Percentiles rank a stretch among this genome's conserved stretches.
Conservation (phyloP, 2,888 invertebrate species). For the Hedya salicella region DNA sequence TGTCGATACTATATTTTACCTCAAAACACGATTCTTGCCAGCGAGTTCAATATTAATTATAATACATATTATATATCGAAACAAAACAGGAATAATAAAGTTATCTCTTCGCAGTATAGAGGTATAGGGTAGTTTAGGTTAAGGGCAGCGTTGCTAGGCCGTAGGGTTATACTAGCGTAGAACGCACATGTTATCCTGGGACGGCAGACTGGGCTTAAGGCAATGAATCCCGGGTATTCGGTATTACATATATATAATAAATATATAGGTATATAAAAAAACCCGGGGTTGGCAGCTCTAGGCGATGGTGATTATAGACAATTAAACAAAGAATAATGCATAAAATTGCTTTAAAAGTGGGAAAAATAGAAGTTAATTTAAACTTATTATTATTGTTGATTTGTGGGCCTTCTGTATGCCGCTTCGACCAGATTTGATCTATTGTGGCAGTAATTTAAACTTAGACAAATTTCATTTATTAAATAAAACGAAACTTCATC, state of each 20-base stretch:
- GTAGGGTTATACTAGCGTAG: slow-evolving; percentile 55
- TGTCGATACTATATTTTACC: too few species aligned
- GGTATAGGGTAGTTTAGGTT: slow-evolving; percentile 22
- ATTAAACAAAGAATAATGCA: background rate
- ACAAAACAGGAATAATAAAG: slow-evolving; percentile 38
- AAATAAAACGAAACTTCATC: too few species aligned
- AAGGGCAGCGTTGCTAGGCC: slow-evolving; percentile 38
- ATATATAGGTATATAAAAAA: too few species aligned
- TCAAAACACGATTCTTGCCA: slow-evolving; percentile 17
- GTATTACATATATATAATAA: too few species aligned
- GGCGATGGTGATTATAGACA: background rate
- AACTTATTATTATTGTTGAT: too few species aligned
- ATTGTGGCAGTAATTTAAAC: too few species aligned
- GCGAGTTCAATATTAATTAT: slow-evolving; percentile 27
- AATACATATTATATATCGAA: slow-evolving; percentile 39
- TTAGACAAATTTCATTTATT: too few species aligned
- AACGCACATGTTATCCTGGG: slow-evolving; percentile 56
- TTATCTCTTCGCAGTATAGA: slow-evolving; percentile 34
- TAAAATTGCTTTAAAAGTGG: background rate
- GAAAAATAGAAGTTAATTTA: too few species aligned
- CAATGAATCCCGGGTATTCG: too few species aligned
- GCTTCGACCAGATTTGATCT: too few species aligned
- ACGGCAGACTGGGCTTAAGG: slow-evolving; percentile 27
- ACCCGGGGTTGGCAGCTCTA: background rate
- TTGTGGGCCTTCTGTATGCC: too few species aligned